Evolutionary conservation across 2,797 vertebrate species (phyloP), one percentile per base, ranked within the genome.

Genomic region (Tarsius wallacei): DNA sequence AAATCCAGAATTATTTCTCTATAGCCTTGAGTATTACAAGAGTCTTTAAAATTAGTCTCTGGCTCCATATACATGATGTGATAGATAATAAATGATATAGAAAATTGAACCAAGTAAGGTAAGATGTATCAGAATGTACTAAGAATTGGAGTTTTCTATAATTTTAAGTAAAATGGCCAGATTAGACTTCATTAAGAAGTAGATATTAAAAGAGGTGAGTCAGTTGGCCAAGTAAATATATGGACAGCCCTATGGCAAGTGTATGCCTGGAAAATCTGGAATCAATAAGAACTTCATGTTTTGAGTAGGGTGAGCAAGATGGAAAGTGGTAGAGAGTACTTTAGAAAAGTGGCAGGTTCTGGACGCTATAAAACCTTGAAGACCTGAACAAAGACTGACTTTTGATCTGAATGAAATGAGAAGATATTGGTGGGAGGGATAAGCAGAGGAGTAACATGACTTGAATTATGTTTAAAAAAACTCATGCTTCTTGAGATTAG

Each of bases 201-300:
- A 47, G 47, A 74, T 76, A 28, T 33, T 36, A 13, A 24, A 47
- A 82, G 7, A 19, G 16, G 3, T 17, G 24, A 55, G 2, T 13
- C 14, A 42, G 5, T 22, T 76, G 11, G 0, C 3, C 28, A 55
- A 51, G 12, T 64, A 42, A 0, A 12, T 24, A 24, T 11, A 47
- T 88, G 11, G 14, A 7, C 31, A 68, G 17, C 22, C 33, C 12
- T 55, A 10, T 49, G 7, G 1, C 8, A 78, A 57, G 19, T 19
- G 0, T 24, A n/a, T 63, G 3, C 2, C 36, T 47, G 7, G 7
- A 17, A 42, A 66, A 1, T 86, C 26, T 53, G 63, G 15, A 17
- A 28, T 33, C 31, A 24, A 12, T 0, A 77, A 87, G 26, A 17
- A 8, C 1, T 36, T 24, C 0, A n/a, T 47, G 2, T 0, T 17